A percentile compares a stretch with the other conserved stretches of the same genome.
Evolutionary conservation across 2,797 vertebrate species (phyloP).

Genomic region (Botia kubotai): DNA sequence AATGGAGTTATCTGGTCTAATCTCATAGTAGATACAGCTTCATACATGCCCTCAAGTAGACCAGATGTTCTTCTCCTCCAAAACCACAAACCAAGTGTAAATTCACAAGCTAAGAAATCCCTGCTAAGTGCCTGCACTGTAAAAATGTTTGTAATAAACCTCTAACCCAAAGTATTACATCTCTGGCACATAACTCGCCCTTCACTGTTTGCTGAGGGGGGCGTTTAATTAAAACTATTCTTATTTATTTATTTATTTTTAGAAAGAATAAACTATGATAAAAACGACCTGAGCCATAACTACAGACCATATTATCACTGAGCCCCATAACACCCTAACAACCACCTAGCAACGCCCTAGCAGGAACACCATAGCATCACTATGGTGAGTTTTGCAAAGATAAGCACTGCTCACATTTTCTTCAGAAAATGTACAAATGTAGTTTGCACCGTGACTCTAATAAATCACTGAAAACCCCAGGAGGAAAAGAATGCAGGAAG

Average conservation of each 20-base stretch:
- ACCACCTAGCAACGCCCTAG: not conserved
- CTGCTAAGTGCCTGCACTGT: not conserved
- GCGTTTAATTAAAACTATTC: too few relatives aligned
- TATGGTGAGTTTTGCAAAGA: not conserved
- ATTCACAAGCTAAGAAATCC: not conserved
- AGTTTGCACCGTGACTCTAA: not conserved
- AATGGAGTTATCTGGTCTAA: slow-evolving; percentile 29
- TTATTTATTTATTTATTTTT: too few relatives aligned
- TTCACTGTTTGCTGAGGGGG: not conserved
- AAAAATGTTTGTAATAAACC: not conserved
- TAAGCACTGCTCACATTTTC: not conserved
- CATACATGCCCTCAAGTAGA: not conserved
- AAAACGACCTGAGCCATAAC: not conserved
- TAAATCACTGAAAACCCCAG: not conserved
- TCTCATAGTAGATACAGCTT: not conserved
- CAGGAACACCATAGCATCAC: not conserved
- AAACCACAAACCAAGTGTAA: slow-evolving; percentile 1
- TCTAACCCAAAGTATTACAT: not conserved
- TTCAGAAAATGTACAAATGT: not conserved
- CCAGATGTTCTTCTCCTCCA: not conserved
- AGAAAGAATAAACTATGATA: too few relatives aligned
- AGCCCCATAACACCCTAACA: not conserved
- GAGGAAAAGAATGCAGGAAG: not conserved
- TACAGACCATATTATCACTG: not conserved
- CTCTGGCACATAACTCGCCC: not conserved